These are phyloP conservation scores for Coendou prehensilis DNA, from an alignment of 2,797 vertebrate species.

Conservation along the genomic window DNA sequence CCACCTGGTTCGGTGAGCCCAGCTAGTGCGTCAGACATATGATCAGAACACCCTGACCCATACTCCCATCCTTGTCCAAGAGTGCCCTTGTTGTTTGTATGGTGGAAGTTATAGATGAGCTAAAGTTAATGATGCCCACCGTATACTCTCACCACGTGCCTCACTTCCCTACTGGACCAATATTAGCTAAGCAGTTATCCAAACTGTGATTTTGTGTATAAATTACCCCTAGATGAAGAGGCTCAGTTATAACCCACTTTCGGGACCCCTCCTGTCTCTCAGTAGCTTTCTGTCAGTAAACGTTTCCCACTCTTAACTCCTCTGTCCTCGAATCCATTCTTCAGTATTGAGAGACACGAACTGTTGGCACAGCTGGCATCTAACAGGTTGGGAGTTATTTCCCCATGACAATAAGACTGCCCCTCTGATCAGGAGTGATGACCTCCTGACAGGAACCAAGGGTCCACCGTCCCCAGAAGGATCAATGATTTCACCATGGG, in stretches of 20 bases:
- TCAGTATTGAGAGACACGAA: neutral
- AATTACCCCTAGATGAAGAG: neutral
- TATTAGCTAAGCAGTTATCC: neutral
- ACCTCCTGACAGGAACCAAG: neutral
- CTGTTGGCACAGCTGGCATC: neutral
- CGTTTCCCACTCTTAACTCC: neutral
- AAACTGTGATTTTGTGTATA: neutral
- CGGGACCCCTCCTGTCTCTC: neutral
- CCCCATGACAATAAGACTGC: neutral
- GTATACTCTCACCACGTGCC: neutral
- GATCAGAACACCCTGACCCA: neutral
- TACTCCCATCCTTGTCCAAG: neutral
- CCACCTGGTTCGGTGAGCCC: neutral
- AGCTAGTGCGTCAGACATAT: neutral
- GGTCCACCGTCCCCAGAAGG: neutral
- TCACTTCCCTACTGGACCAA: neutral
- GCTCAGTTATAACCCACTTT: neutral
- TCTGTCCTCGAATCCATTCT: neutral
- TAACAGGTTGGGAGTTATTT: neutral
- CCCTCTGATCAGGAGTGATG: neutral
- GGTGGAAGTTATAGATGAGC: neutral
- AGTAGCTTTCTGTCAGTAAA: neutral
- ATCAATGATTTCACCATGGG: neutral
- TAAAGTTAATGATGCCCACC: neutral
- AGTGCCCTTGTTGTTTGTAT: neutral